phyloP scores from a whole-genome alignment of 2,113 vertebrate genomes.

The Leucopsar rothschildi region DNA sequence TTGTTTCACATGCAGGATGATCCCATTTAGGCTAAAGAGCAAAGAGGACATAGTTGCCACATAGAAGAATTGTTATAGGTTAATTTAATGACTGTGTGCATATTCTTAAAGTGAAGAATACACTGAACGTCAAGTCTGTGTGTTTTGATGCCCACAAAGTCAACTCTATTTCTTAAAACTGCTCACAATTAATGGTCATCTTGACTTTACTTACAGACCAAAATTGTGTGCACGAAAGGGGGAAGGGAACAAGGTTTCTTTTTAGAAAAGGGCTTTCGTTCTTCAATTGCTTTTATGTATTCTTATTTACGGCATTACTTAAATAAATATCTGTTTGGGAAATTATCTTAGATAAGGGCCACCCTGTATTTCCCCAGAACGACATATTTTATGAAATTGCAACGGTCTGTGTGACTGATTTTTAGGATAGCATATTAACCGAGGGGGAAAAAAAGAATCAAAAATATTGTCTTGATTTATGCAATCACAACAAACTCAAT shows the following conservation, averaged over 20 bases:
- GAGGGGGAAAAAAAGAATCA: rapidly evolving
- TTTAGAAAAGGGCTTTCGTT: background rate
- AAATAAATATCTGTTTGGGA: background rate
- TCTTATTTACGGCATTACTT: background rate
- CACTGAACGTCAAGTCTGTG: background rate
- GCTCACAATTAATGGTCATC: background rate
- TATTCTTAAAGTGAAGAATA: background rate
- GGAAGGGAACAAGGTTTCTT: background rate
- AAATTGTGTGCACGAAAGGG: background rate
- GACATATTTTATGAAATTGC: background rate
- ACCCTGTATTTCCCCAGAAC: background rate
- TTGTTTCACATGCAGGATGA: background rate
- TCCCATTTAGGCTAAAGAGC: background rate
- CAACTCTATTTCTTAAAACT: background rate
- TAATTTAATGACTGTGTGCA: background rate
- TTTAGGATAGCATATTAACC: background rate
- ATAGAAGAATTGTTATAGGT: background rate
- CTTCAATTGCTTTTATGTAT: background rate
- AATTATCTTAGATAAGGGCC: background rate
- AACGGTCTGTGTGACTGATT: background rate
- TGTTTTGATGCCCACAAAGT: background rate
- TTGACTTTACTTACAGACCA: background rate
- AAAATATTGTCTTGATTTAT: background rate
- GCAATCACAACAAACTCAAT: background rate
- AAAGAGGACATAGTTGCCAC: background rate